Base-by-base conservation (phyloP, 2,888 invertebrate genomes). In the Meandrusa payeni region DNA sequence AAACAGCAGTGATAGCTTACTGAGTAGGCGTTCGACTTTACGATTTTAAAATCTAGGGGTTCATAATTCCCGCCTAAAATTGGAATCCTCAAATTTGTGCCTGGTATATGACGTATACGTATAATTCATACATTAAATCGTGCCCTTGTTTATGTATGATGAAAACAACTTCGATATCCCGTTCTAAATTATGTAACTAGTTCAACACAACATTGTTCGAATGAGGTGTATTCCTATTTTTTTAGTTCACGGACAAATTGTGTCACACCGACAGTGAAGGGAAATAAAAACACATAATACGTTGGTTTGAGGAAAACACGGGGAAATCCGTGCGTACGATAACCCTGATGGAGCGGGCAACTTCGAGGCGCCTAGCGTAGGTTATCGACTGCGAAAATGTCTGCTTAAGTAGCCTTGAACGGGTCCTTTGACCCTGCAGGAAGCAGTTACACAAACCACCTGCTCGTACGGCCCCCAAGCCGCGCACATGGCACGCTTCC, bases 391-490 rank as follows among this genome's bases (percentile, higher is more conserved):
- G 71, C 69, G 61, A 71, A 61, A 76, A 76, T 71, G 76, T 75
- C 69, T 72, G 64, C 65, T 42, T 57, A 58, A 59, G 50, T 59
- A 73, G 73, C 85, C 83, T 85, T 82, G 83, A 64, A 56, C 51
- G 61, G 57, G 85, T 82, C 79, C 76, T 77, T 78, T 83, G 83
- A 85, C 76, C 83, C 70, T 66, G 59, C 58, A 66, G 26, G 38
- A 13, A 64, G 70, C 62, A 66, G 62, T 69, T 61, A 66, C 63
- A 66, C 58, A 53, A 61, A 59, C 70, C 80, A 82, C 82, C 80
- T 82, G 81, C 74, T 60, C 51, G 67, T 74, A 64, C 76, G 59
- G 61, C 56, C 54, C 55, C 49, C 45, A 43, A 46, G 40, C 28
- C 31, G 28, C 50, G 57, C 59, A 59, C 55, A 55, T 55, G 55